Evolutionary conservation across 2,888 invertebrate genomes (phyloP), one percentile per base, ranked within the genome.

Genomic region (Nowickia ferox): DNA sequence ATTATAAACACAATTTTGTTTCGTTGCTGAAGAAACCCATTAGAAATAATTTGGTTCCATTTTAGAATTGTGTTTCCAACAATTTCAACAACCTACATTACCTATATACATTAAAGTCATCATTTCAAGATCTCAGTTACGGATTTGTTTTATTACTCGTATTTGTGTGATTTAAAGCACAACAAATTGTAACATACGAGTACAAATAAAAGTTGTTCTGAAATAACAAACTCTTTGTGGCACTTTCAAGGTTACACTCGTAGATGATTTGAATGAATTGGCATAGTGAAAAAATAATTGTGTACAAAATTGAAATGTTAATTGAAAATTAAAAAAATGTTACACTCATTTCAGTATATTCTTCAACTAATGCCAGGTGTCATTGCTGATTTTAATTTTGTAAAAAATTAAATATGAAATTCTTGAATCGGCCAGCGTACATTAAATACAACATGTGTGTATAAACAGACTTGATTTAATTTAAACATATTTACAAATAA

Each of bases 401-500:
- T 55, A 2, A 42, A 71, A 9, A 53, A 44, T n/a, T 68, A 44
- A 11, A 40, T 22, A 59, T 48, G 15, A 46, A 68, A 82, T 82
- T 82, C 53, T 76, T 51, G n/a, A 44, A 10, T 68, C 63, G 46
- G 46, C 17, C 42, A 80, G 57, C 55, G 48, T 15, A 53, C 9
- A 59, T 48, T 79, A 30, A 40, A 53, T 76, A 38, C 11, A 13
- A 53, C 0, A 10, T n/a, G 13, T 13, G 5, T n/a, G 4, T n/a
- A 11, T 40, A 76, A 48, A 84, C 81, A 77, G 84, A 68, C 77
- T 77, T 84, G 76, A 84, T 68, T 84, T 74, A 76, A 84, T 80
- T 84, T 77, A 74, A 81, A 63, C 77, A 68, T 68, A 78, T 78
- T 74, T 81, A 69, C 68, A 74, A 77, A 81, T 72, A 74, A 77